Conservation (phyloP, 1,140 invertebrate genomes). For the Dreissena rostriformis region DNA sequence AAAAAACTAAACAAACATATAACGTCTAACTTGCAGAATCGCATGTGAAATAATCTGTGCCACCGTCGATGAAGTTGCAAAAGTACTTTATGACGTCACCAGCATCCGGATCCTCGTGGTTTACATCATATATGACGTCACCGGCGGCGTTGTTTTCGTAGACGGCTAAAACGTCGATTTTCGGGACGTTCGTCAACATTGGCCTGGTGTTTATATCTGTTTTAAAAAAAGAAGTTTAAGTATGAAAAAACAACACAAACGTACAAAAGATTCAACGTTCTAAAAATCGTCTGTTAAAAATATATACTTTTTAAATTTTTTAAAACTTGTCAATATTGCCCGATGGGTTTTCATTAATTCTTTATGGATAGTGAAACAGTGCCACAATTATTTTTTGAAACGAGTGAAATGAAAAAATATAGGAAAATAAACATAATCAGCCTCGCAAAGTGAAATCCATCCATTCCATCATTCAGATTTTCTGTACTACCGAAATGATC, state of each 20-base stretch:
- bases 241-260: too few relatives aligned
- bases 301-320: too few relatives aligned
- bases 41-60: conserved; percentile 38
- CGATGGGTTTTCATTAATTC: too few relatives aligned
- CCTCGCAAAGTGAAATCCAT: background rate
- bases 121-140: conserved; percentile 8
- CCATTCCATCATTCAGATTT: background rate
- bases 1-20: too few relatives aligned
- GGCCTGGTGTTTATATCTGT: conserved; percentile 44
- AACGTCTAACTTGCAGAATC: conserved; percentile 23
- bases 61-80: conserved; percentile 29
- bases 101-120: conserved; percentile 23
- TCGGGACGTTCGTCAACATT: conserved; percentile 27
- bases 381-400: background rate
- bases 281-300: too few relatives aligned
- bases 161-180: conserved; percentile 19
- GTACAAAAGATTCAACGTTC: too few relatives aligned
- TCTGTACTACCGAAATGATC: too few relatives aligned
- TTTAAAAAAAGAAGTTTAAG: too few relatives aligned
- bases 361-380: too few relatives aligned
- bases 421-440: background rate
- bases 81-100: conserved; percentile 16
- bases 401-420: background rate
- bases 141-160: conserved; percentile 32
- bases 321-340: too few relatives aligned